Percentiles rank a stretch among this genome's conserved stretches.
phyloP scores from a whole-genome alignment of 2,888 invertebrate species.

The Aporophyla nigra region DNA sequence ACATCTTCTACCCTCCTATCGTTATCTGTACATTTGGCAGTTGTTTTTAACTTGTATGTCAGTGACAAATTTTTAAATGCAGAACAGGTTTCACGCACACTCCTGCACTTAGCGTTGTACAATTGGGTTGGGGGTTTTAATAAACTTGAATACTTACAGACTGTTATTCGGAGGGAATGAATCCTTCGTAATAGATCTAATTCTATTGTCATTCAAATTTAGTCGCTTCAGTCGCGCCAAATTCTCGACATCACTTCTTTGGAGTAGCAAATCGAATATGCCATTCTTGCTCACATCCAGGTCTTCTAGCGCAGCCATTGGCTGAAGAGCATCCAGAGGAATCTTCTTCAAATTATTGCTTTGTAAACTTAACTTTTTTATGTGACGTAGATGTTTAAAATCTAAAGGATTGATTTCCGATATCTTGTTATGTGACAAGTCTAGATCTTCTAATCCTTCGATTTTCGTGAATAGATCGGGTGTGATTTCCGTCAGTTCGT shows the following conservation, averaged over 20 bases:
- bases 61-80: no score
- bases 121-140: neutral
- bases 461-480: constrained; percentile 87
- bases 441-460: constrained; percentile 84
- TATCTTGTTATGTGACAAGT: constrained; percentile 89
- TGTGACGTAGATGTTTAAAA: constrained; percentile 80
- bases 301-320: constrained; percentile 82
- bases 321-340: constrained; percentile 81
- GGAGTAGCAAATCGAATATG: constrained; percentile 81
- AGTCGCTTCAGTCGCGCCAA: constrained; percentile 82
- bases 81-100: no score
- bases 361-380: constrained; percentile 87
- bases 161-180: constrained; percentile 83
- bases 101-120: no score
- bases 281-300: constrained; percentile 89
- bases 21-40: no score
- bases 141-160: constrained; percentile 80
- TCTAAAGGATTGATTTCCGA: constrained; percentile 81
- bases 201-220: constrained; percentile 88
- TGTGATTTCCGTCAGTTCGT: constrained; percentile 85
- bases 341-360: constrained; percentile 85
- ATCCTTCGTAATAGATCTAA: constrained; percentile 83
- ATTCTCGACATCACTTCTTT: constrained; percentile 74
- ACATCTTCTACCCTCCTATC: no score
- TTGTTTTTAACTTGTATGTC: no score